Evolutionary conservation across 2,113 vertebrate species (phyloP), one percentile per base, ranked within the genome.

Genomic region (Gobius niger): DNA sequence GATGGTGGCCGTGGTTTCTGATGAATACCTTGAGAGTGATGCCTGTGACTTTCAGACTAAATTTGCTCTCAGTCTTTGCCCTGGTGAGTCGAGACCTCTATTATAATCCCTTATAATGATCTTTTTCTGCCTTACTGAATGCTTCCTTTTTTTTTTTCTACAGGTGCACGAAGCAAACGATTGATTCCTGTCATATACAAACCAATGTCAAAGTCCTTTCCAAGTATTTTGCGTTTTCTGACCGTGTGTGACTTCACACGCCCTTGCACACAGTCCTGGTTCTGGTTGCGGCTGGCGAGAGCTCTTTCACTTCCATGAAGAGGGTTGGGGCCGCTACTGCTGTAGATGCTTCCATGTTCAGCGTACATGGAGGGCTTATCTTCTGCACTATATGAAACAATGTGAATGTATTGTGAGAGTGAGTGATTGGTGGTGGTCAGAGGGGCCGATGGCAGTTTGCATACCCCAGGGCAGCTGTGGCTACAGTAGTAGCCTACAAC

Each of bases 41-140:
- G 96, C 94, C 40, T 99, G 98, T 81, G 98, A 98, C 82, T 99
- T 99, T 89, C 98, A 99, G 92, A 99, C 97, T 62, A 99, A 99
- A 91, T 99, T 99, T 87, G 96, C 96, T 3, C 96, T 99, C 75
- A 98, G 97, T 75, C 95, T 99, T 72, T 94, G 92, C 70, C 97
- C 97, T 77, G 96, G 98, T 98, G 90, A 93, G 81, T 42, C 12
- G 1, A 0, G 54, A 24, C 46, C 50, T 12, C 13, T 59, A 34
- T 34, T 34, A 34, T 34, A 1, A n/a, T 60, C 7, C 42, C 15
- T 7, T 9, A 60, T 41, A 42, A 40, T 41, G 15, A 3, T 8
- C 7, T 40, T 60, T 50, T 59, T 34, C 16, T 42, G n/a, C 49
- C 56, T 50, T 46, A 19, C 9, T 64, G 3, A 14, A 52, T 12